Base-by-base conservation (phyloP, 2,888 invertebrate genomes). In the Andrena praecox region DNA sequence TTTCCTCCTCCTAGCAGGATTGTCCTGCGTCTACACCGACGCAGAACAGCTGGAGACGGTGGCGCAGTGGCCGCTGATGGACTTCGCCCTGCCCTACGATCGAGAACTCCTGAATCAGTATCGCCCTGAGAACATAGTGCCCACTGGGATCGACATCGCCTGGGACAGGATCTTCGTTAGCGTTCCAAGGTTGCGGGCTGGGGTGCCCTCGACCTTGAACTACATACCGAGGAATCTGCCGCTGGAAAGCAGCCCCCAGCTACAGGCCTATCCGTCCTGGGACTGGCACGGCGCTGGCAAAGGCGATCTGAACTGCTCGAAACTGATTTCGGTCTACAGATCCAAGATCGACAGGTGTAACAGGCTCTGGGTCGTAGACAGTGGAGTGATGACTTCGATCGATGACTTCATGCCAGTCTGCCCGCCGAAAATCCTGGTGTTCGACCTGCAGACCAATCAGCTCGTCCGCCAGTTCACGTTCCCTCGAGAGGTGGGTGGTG, bases 331-430 rank as follows among this genome's bases (percentile, higher is more conserved):
- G 0, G 97, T 97, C 60, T 98, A 98, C 48, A 95, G 98, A 31
- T 93, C 96, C 67, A 95, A 96, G 24, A 95, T 96, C 48, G 98
- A 98, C 93, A 95, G 96, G n/a, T 98, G 98, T 94, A 97, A 97
- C 93, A 95, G 98, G 24, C 94, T 98, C 3, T 98, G 98, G 98
- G 96, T 97, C 1, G 94, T 98, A 76, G 98, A 98, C 94, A 96
- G 97, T 2, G 98, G 97, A 0, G 95, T 97, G 20, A 95, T 96
- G 92, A 96, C 96, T 88, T 96, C 96, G 5, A 93, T 97, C 71
- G 96, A 96, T 77, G 96, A 97, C 91, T 96, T 96, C 90, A 95
- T 94, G 68, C 93, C 95, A 12, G 95, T 95, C 16, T 98, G 98
- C 91, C 97, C 97, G 0, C 98, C 98, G 4, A 98, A 98, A 94